phyloP scores from a whole-genome alignment of 2,888 invertebrate genomes.

The Deladenus siricidicola region DNA sequence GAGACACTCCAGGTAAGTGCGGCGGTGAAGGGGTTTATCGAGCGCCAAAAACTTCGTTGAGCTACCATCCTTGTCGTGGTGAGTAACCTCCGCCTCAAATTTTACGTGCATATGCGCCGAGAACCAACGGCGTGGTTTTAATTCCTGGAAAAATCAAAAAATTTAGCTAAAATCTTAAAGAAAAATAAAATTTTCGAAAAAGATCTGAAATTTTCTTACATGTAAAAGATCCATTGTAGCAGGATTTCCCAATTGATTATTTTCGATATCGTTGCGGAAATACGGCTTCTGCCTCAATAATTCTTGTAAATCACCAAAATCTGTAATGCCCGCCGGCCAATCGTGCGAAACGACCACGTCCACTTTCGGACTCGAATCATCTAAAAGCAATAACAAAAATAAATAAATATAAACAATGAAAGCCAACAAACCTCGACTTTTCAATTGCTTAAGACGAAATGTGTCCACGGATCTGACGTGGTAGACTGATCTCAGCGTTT shows the following conservation, averaged over 20 bases:
- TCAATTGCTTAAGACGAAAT: slow-evolving; percentile 75
- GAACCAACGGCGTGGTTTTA: slow-evolving; percentile 89
- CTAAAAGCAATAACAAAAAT: background rate
- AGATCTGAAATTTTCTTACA: too few species aligned
- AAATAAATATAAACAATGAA: background rate
- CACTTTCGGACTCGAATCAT: slow-evolving; percentile 1
- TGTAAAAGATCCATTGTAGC: slow-evolving; percentile 75
- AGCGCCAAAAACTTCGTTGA: slow-evolving; percentile 44
- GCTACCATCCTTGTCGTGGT: slow-evolving; percentile 54
- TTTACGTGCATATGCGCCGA: slow-evolving; percentile 92
- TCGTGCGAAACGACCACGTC: slow-evolving; percentile 92
- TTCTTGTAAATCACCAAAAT: slow-evolving; percentile 67
- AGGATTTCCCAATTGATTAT: slow-evolving; percentile 75
- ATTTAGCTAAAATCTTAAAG: too few species aligned
- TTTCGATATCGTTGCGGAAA: slow-evolving; percentile 69
- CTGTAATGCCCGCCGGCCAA: slow-evolving; percentile 83
- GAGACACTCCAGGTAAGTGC: slow-evolving; percentile 9
- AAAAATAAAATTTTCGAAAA: too few species aligned
- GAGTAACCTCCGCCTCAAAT: slow-evolving; percentile 78
- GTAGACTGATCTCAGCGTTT: slow-evolving; percentile 77
- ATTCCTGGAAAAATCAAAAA: slow-evolving; percentile 58
- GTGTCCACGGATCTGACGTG: slow-evolving; percentile 81
- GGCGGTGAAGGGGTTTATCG: slow-evolving; percentile 58
- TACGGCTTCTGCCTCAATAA: slow-evolving; percentile 54
- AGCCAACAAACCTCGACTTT: slow-evolving; percentile 14